Base-by-base conservation (phyloP, 1,140 invertebrate genomes). In the Palaemon carinicauda region DNA sequence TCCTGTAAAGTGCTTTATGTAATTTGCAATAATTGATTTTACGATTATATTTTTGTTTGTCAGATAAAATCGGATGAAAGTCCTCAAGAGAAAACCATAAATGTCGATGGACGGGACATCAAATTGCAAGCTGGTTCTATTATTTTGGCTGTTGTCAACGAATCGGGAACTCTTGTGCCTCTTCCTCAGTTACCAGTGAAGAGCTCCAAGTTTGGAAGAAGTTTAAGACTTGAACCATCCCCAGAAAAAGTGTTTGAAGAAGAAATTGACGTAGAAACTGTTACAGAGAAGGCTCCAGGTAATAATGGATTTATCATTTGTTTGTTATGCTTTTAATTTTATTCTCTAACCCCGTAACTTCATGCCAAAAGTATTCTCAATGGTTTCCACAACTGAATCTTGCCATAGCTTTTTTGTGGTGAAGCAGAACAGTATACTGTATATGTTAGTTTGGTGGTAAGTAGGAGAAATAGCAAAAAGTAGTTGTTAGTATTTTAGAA, bases 221-320 rank as follows among this genome's bases (percentile, higher is more conserved):
- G 53, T 10, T 24, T 80, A n/a, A 80, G 33, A 19, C 10, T 33
- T 12, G 52, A 50, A 17, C 12, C 41, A 1, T 21, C 51, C 24
- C 73, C 53, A 9, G 81, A 82, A n/a, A 73, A 74, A 14, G 31
- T 52, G 15, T 12, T 31, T 52, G 82, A 83, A 7, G 82, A 83
- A 60, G 82, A 86, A 29, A 54, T 86, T 74, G 84, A 86, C 56
- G 65, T 86, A 12, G 84, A 86, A 41, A 86, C 84, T 9, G 77
- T 86, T 1, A 12, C 65, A 7, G 84, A 86, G 31, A 80, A 74
- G 54, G 80, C 84, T 33, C 84, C 84, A 86, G 84, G 84, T 86
- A 69, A 41, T 41, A 41, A 41, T 9, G 41, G 12, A 41, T 41
- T 41, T 41, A 41, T 4, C 0, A 7, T 41, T 41, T 41, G 41